Base-by-base conservation (phyloP, 2,888 invertebrate species). In the Drosophila acutilabella region DNA sequence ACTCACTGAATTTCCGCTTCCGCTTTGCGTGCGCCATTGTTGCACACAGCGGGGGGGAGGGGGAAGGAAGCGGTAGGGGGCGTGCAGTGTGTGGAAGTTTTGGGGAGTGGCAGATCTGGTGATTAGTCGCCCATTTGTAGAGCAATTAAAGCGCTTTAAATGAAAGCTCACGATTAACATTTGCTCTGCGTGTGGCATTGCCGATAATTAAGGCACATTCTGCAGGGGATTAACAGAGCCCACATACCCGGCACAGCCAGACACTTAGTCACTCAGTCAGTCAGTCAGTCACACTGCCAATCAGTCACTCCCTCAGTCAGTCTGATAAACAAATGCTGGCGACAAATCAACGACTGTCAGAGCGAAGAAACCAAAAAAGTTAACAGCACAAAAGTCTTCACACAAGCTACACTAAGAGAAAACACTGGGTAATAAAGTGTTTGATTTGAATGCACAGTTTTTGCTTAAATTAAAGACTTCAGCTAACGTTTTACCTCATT, bases 121-220 rank as follows among this genome's bases (percentile, higher is more conserved):
- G 88, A 83, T 81, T 81, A 81, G 81, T 81, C 74, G 72, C 58
- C 70, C 88, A 86, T 85, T 86, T 86, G 88, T 85, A 64, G 74
- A 73, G 72, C 81, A 85, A 85, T 85, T 88, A 85, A 88, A 81
- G 74, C 51, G 81, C 74, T 83, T 80, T 69, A 80, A 78, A 74
- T 83, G 80, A 78, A 86, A 78, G 81, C 72, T 68, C 66, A 61
- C 70, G 72, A 78, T 83, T 88, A 88, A 86, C 81, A 58, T 83
- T 74, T 84, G 80, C 74, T 67, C 56, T 68, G 73, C 73, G 64
- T 75, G 65, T 47, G 67, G 61, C 66, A 41, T n/a, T 48, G 48
- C 50, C 74, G 71, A 72, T 82, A 87, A 87, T 84, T 81, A 73
- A 75, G 53, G 68, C 78, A 66, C 66, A 82, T 74, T 80, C 74